phyloP scores from a whole-genome alignment of 1,140 invertebrate species.

The Oryzaephilus surinamensis region DNA sequence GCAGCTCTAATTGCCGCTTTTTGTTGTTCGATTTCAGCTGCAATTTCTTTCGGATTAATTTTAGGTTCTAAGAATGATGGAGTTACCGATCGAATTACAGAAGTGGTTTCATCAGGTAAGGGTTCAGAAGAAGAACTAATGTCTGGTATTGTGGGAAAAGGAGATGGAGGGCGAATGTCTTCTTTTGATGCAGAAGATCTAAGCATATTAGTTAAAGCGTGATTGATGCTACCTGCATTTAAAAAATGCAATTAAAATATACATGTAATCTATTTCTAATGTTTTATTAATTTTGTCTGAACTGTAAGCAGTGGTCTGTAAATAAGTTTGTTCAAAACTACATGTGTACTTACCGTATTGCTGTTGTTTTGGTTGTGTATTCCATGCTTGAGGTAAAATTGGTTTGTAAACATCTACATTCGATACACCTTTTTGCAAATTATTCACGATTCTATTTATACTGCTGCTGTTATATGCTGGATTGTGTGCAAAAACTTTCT shows the following conservation, averaged over 20 bases:
- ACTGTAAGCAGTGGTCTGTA: background rate
- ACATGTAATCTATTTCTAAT: background rate
- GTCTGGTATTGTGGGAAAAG: constrained; percentile 30
- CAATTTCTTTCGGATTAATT: constrained; percentile 11
- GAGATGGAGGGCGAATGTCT: constrained; percentile 17
- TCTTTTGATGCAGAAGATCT: constrained; percentile 8
- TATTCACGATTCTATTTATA: constrained; percentile 34
- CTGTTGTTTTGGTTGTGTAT: constrained; percentile 26
- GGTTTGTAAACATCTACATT: constrained; percentile 40
- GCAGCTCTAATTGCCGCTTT: constrained; percentile 12
- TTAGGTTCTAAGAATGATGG: constrained; percentile 17
- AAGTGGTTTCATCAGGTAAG: constrained; percentile 12
- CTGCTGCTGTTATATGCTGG: constrained; percentile 35
- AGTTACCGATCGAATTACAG: constrained; percentile 16
- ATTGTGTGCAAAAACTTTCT: constrained; percentile 31
- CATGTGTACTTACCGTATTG: constrained; percentile 17
- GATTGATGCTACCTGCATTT: constrained; percentile 23
- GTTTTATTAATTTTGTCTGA: background rate
- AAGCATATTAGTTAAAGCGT: constrained; percentile 18
- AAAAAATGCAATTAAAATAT: constrained; percentile 7
- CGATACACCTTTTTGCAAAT: constrained; percentile 31
- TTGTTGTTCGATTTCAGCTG: constrained; percentile 8
- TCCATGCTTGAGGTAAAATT: constrained; percentile 43
- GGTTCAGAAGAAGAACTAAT: constrained; percentile 17
- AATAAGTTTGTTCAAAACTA: background rate